A percentile compares a stretch with the other conserved stretches of the same genome.
phyloP scores from a whole-genome alignment of 2,888 invertebrate genomes.

The Dicranocentrus wangi region DNA sequence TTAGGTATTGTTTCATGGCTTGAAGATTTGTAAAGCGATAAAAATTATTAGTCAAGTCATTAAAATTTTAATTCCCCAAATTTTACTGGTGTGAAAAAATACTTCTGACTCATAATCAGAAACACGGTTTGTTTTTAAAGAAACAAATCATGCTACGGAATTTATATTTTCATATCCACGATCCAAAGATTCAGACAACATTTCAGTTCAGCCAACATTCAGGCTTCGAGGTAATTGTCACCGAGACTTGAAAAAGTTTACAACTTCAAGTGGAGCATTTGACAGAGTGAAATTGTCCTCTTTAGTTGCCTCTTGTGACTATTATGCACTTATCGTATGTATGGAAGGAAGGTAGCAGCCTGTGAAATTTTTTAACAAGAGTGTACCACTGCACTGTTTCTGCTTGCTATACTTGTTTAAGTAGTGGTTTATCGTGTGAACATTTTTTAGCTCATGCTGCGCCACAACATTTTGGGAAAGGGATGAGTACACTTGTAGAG shows the following conservation, averaged over 20 bases:
- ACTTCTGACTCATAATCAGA: too few species aligned
- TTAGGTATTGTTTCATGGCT: too few species aligned
- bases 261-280: conserved; percentile 33
- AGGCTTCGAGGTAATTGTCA: too few species aligned
- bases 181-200: too few species aligned
- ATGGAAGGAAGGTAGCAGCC: conserved; percentile 51
- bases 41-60: too few species aligned
- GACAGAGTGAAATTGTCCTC: conserved; percentile 15
- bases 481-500: neutral
- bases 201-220: too few species aligned
- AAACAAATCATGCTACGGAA: too few species aligned
- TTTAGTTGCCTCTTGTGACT: conserved; percentile 22
- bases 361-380: conserved; percentile 56
- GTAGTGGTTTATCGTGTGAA: conserved; percentile 60
- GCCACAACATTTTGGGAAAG: conserved; percentile 11
- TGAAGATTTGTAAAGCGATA: too few species aligned
- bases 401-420: conserved; percentile 24
- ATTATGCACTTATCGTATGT: conserved; percentile 1
- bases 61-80: too few species aligned
- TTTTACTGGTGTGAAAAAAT: too few species aligned
- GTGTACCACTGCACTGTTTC: neutral
- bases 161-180: too few species aligned
- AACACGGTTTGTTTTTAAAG: too few species aligned
- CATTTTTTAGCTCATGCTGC: conserved; percentile 43
- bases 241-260: neutral